A percentile compares a stretch with the other conserved stretches of the same genome.
Evolutionary conservation across 1,140 invertebrate species (phyloP).

Genomic region (Drosophila kohkoa): DNA sequence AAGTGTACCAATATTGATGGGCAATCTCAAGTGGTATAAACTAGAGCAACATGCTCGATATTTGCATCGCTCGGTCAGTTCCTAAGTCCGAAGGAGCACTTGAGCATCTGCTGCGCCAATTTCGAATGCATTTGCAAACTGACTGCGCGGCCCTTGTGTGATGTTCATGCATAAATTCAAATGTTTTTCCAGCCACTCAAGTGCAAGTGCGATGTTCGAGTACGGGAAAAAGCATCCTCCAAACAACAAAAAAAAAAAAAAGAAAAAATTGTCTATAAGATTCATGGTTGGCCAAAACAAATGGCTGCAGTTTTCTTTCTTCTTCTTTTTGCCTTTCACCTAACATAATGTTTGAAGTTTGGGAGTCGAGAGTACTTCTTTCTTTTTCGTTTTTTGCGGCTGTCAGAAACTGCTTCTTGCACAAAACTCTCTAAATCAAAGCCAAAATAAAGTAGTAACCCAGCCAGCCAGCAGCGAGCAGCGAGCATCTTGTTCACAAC

Average conservation of each 20-base stretch:
- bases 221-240: slow-evolving; percentile 4
- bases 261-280: slow-evolving; percentile 60
- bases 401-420: slow-evolving; percentile 11
- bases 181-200: slow-evolving; percentile 60
- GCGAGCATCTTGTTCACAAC: slow-evolving; percentile 42
- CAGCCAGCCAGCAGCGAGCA: slow-evolving; percentile 13
- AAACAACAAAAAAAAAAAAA: neutral
- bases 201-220: slow-evolving; percentile 15
- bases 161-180: slow-evolving; percentile 78
- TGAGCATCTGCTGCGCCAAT: slow-evolving; percentile 48
- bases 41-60: slow-evolving; percentile 55
- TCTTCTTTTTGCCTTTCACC: neutral
- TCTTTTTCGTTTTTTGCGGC: neutral
- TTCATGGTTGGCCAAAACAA: slow-evolving; percentile 70
- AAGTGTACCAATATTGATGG: slow-evolving; percentile 77
- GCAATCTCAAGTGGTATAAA: slow-evolving; percentile 58
- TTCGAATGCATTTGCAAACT: slow-evolving; percentile 69
- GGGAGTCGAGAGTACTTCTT: neutral
- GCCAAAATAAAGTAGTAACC: slow-evolving; percentile 11
- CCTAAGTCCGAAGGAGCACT: slow-evolving; percentile 24
- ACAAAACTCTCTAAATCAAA: slow-evolving; percentile 13
- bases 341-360: slow-evolving; percentile 33
- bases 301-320: slow-evolving; percentile 56
- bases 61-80: slow-evolving; percentile 58
- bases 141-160: slow-evolving; percentile 12